Evolutionary conservation across 2,888 invertebrate genomes (phyloP).

Genomic region (Mythimna pallens): DNA sequence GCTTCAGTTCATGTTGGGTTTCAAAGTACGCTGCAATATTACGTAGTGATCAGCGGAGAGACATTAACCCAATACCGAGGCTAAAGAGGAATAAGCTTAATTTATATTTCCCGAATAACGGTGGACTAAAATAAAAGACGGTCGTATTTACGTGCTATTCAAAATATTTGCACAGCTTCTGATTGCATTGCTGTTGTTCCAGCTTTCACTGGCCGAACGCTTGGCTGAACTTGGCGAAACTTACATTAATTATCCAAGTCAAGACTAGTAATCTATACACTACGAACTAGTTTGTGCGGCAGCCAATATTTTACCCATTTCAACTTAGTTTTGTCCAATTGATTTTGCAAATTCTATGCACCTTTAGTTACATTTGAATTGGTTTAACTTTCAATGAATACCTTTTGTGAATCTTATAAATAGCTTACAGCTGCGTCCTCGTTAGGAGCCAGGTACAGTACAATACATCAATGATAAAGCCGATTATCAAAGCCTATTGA

Average conservation of each 20-base stretch:
- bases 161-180: constrained; percentile 53
- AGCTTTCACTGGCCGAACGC: constrained; percentile 45
- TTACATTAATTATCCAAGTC: constrained; percentile 62
- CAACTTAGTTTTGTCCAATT: constrained; percentile 45
- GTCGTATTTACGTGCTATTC: constrained; percentile 43
- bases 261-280: constrained; percentile 51
- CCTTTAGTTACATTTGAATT: constrained; percentile 39
- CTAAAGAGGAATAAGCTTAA: constrained; percentile 35
- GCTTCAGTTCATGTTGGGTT: constrained; percentile 24
- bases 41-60: constrained; percentile 28
- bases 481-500: constrained; percentile 23
- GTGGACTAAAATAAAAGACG: constrained; percentile 44
- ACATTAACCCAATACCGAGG: constrained; percentile 38
- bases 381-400: constrained; percentile 20
- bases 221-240: constrained; percentile 61
- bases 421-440: constrained; percentile 36
- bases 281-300: constrained; percentile 39
- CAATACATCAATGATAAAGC: constrained; percentile 30
- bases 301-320: constrained; percentile 55
- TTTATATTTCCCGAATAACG: constrained; percentile 39
- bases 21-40: constrained; percentile 6
- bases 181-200: constrained; percentile 59
- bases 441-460: constrained; percentile 26
- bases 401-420: constrained; percentile 22
- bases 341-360: constrained; percentile 40